Conservation (phyloP, 2,797 vertebrate genomes). For the Scolopax bukidnonensis region DNA sequence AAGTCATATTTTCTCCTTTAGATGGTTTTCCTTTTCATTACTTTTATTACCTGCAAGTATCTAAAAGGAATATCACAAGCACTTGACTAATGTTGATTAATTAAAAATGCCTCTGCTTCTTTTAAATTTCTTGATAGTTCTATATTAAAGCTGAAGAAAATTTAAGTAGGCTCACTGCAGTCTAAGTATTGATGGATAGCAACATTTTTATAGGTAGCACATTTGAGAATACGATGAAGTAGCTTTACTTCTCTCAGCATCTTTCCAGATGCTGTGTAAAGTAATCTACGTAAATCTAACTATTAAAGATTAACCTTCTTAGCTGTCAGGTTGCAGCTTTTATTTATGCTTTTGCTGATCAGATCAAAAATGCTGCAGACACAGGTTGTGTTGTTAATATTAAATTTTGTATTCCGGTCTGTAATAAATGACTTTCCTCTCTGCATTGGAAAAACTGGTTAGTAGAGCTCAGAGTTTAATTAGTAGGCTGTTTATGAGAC, state of each 20-base stretch:
- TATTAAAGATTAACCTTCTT: constrained; percentile 34
- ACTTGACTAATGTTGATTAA: not conserved
- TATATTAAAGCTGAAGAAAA: not conserved
- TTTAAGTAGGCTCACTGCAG: not conserved
- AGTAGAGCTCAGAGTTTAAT: constrained; percentile 78
- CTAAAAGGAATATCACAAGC: not conserved
- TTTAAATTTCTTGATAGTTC: not conserved
- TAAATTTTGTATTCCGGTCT: constrained; percentile 76
- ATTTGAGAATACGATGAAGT: not conserved
- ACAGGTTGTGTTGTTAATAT: constrained; percentile 73
- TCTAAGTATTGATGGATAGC: not conserved
- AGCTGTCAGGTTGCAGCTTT: constrained; percentile 42
- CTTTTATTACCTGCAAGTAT: not conserved
- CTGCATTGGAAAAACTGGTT: constrained; percentile 76
- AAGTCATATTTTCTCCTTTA: not conserved
- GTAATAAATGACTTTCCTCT: constrained; percentile 75
- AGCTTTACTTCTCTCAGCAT: constrained; percentile 28
- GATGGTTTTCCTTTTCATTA: not conserved
- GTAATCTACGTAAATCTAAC: constrained; percentile 53
- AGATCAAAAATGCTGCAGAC: constrained; percentile 77
- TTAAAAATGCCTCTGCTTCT: not conserved
- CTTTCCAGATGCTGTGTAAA: constrained; percentile 32
- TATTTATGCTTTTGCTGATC: constrained; percentile 74
- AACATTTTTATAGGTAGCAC: not conserved
- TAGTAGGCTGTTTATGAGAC: constrained; percentile 75